phyloP scores from a whole-genome alignment of 2,113 vertebrate genomes.

The Ceyx margarethae region DNA sequence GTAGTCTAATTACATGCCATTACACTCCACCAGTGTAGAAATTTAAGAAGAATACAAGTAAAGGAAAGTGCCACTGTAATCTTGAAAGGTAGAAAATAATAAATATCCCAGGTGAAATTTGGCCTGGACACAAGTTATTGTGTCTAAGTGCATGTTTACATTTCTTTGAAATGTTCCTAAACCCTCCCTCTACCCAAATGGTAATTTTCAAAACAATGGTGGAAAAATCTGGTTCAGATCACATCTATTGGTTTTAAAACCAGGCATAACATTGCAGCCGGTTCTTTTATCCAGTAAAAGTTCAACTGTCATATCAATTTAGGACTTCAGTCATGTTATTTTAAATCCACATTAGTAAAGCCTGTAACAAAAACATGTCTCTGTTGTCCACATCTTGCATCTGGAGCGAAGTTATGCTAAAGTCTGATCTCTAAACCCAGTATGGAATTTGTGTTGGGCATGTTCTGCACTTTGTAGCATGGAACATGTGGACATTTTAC shows the following conservation, averaged over 20 bases:
- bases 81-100: background rate
- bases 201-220: conserved; percentile 17
- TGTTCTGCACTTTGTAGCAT: conserved; percentile 57
- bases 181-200: background rate
- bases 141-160: background rate
- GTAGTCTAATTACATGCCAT: background rate
- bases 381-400: conserved; percentile 47
- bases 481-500: background rate
- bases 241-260: conserved; percentile 60
- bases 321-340: conserved; percentile 70
- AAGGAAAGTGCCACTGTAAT: background rate
- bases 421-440: conserved; percentile 37
- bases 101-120: conserved; percentile 3
- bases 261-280: conserved; percentile 38
- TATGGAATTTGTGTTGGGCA: conserved; percentile 38
- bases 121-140: background rate
- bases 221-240: conserved; percentile 66
- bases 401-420: conserved; percentile 54
- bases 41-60: background rate
- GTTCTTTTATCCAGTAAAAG: conserved; percentile 60
- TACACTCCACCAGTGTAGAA: background rate
- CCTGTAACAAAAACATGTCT: conserved; percentile 28
- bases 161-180: conserved; percentile 36
- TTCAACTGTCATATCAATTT: conserved; percentile 70
- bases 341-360: conserved; percentile 63